These are phyloP conservation scores for Cataglyphis cursor DNA, from an alignment of 2,888 invertebrate species.

Conservation along the genomic window DNA sequence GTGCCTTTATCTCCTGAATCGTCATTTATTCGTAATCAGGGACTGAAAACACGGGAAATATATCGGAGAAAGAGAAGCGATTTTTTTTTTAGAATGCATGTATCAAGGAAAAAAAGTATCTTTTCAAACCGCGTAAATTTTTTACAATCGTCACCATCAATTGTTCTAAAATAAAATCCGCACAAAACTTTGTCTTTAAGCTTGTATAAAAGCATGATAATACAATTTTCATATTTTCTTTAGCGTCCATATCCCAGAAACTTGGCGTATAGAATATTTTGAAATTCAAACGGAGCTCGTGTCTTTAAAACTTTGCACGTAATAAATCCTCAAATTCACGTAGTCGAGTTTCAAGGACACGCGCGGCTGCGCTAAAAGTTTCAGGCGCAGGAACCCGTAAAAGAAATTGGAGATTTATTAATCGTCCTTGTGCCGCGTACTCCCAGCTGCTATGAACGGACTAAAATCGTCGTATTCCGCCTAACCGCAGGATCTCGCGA, in stretches of 20 bases:
- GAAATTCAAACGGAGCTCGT: conserved; percentile 14
- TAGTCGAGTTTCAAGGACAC: background rate
- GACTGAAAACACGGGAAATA: conserved; percentile 20
- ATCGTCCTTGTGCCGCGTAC: conserved; percentile 6
- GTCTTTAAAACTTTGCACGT: conserved; percentile 11
- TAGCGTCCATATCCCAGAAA: background rate
- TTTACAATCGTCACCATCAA: background rate
- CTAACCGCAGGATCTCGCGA: background rate
- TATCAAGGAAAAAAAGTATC: too few relatives aligned
- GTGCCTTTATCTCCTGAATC: conserved; percentile 44
- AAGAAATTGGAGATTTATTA: conserved; percentile 47
- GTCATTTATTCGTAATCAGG: conserved; percentile 27
- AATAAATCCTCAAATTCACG: conserved; percentile 19
- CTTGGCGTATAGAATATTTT: background rate
- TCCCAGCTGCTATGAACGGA: conserved; percentile 8
- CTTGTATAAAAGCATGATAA: background rate
- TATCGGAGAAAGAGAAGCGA: background rate
- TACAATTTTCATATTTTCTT: background rate
- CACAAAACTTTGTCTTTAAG: background rate
- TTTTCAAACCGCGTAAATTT: conserved; percentile 4
- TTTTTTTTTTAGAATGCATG: background rate
- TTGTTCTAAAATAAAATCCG: background rate
- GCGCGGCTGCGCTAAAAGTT: conserved; percentile 1
- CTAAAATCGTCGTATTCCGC: conserved; percentile 2
- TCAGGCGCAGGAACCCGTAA: background rate